Evolutionary conservation across 2,888 invertebrate genomes (phyloP), one percentile per base, ranked within the genome.

Genomic region (Eupithecia vulgata): DNA sequence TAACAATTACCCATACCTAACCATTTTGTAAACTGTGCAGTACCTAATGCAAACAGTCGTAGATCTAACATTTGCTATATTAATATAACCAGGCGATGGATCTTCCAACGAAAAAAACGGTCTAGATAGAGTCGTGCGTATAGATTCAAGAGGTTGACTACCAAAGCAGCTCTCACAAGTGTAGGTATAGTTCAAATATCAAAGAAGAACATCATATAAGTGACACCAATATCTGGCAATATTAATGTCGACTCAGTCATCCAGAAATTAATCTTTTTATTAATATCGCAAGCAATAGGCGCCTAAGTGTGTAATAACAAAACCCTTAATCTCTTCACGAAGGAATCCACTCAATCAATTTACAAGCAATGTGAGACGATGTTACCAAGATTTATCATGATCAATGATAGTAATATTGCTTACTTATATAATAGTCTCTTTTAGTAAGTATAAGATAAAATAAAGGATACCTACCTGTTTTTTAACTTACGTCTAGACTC

Each of bases 311-410:
- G 73, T 71, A 78, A 76, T 77, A 79, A 74, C 66, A 69, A 74
- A 57, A 71, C 70, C 69, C 69, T 72, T 67, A 74, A 73, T 79
- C 75, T 76, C 74, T 73, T 70, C 70, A 64, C 72, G 66, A 74
- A 73, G 69, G 78, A 77, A 79, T 77, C 72, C 62, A 68, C 76
- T 78, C 73, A 67, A 78, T 79, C 76, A 78, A 73, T 75, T 73
- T 75, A 74, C 75, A 70, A 77, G 61, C 68, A 72, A 74, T 72
- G 67, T 64, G 67, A 73, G 76, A 73, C 68, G 64, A 72, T 70
- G 65, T 64, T 72, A 76, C 30, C 67, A 66, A 37, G 74, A 76
- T 77, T 75, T 78, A 78, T 76, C 74, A 74, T 72, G 68, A 74
- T 70, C 62, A 67, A 73, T 40, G 65, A 25, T 21, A 40, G 65